These are phyloP conservation scores for Micromussa lordhowensis DNA, from an alignment of 92 coral and sea anemone species.

Conservation along the genomic window DNA sequence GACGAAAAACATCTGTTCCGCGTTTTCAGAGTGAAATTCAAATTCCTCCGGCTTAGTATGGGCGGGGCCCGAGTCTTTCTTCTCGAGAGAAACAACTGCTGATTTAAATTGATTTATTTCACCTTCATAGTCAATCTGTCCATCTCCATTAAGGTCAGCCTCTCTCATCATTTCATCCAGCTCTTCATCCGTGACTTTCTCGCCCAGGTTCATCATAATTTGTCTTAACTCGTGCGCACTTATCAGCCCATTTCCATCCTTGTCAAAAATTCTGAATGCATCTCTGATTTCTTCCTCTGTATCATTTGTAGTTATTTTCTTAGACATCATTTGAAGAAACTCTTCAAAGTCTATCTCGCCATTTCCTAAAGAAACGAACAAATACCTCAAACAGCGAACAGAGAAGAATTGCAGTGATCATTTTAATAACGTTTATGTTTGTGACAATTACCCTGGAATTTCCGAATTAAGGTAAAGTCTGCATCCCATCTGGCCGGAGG, in stretches of 20 bases:
- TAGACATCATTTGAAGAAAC: slow-evolving; percentile 90
- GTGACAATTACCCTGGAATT: neutral
- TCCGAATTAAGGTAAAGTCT: no score
- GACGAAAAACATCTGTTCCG: no score
- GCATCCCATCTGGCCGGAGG: no score
- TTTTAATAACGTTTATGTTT: no score
- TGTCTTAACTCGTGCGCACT: slow-evolving; percentile 86
- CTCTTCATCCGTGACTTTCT: slow-evolving; percentile 90
- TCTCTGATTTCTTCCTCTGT: slow-evolving; percentile 89
- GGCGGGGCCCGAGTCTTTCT: no score
- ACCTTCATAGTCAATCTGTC: slow-evolving; percentile 87
- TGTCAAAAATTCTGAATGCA: slow-evolving; percentile 91
- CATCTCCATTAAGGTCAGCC: slow-evolving; percentile 93
- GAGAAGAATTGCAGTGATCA: neutral
- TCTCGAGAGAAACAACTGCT: no score
- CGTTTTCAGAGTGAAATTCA: no score
- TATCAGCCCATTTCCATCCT: slow-evolving; percentile 82
- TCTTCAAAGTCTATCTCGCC: slow-evolving; percentile 94
- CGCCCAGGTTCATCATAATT: slow-evolving; percentile 87
- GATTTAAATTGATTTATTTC: neutral
- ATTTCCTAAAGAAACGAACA: slow-evolving; percentile 60
- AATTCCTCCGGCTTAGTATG: no score
- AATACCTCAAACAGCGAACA: neutral
- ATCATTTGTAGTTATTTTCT: slow-evolving; percentile 75
- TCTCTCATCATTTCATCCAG: slow-evolving; percentile 92